These are phyloP conservation scores for Grammomys dolichurus DNA, from an alignment of 2,113 vertebrate genomes.

Conservation along the genomic window DNA sequence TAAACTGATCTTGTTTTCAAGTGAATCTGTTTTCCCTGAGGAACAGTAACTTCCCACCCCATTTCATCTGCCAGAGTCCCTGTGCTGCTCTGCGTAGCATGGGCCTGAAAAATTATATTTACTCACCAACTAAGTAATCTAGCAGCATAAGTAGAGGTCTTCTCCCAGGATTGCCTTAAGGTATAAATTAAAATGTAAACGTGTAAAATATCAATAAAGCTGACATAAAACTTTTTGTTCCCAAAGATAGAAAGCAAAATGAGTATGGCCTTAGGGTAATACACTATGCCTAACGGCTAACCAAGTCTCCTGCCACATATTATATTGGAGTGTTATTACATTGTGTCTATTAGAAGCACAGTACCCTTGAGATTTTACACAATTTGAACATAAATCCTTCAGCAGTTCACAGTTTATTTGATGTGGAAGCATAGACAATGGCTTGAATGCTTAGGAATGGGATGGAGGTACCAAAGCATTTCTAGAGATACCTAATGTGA, in stretches of 20 bases:
- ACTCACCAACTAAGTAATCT: slow-evolving; percentile 69
- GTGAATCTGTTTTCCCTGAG: background rate
- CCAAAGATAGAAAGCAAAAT: slow-evolving; percentile 80
- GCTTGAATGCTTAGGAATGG: slow-evolving; percentile 44
- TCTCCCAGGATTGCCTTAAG: slow-evolving; percentile 69
- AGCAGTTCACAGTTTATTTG: slow-evolving; percentile 72
- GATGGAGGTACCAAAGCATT: slow-evolving; percentile 69
- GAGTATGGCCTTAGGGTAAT: slow-evolving; percentile 77
- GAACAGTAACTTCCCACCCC: rapidly evolving
- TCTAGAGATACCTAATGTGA: slow-evolving; percentile 78
- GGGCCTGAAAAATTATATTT: slow-evolving; percentile 67
- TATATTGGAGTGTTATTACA: slow-evolving; percentile 77
- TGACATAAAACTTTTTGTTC: slow-evolving; percentile 79
- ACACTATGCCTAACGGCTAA: slow-evolving; percentile 80
- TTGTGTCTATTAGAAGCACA: slow-evolving; percentile 79
- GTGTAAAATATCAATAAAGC: slow-evolving; percentile 82
- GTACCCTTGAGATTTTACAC: slow-evolving; percentile 79
- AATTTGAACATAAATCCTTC: slow-evolving; percentile 78
- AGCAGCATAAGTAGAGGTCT: slow-evolving; percentile 56
- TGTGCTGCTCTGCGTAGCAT: background rate
- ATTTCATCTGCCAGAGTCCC: background rate
- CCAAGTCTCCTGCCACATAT: slow-evolving; percentile 76
- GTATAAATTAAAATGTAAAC: slow-evolving; percentile 83
- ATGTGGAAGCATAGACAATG: background rate
- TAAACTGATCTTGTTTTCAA: background rate